A percentile compares a stretch with the other conserved stretches of the same genome.
These are phyloP conservation scores for Willisornis vidua DNA, from an alignment of 2,113 vertebrate species.

Conservation along the genomic window DNA sequence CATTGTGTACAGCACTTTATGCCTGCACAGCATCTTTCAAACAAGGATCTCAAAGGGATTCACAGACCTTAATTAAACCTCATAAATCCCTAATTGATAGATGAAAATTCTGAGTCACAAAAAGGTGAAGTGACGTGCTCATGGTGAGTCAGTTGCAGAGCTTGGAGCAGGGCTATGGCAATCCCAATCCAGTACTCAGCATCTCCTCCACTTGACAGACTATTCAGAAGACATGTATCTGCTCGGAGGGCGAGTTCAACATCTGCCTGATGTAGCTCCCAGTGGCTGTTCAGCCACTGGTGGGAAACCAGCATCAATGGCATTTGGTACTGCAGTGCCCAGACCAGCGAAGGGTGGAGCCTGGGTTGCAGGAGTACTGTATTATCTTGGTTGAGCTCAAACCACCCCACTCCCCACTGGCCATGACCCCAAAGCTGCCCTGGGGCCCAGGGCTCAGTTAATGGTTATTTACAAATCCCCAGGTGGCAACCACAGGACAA, in stretches of 20 bases:
- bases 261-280: neutral
- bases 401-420: neutral
- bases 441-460: accelerated
- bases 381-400: neutral
- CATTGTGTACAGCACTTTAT: neutral
- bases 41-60: constrained; percentile 15
- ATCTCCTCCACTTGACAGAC: neutral
- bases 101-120: constrained; percentile 57
- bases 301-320: neutral
- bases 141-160: constrained; percentile 12
- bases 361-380: neutral
- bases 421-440: neutral
- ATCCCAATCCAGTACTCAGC: neutral
- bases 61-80: constrained; percentile 65
- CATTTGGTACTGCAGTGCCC: accelerated
- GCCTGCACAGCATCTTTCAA: constrained; percentile 49
- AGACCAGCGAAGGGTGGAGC: neutral
- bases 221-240: accelerated
- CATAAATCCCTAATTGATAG: constrained; percentile 43
- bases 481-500: accelerated
- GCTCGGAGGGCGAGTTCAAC: neutral
- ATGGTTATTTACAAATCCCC: neutral
- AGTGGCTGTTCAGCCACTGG: accelerated
- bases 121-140: neutral
- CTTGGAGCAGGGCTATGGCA: neutral